Percentiles rank a stretch among this genome's conserved stretches.
These are phyloP conservation scores for Fopius arisanus DNA, from an alignment of 1,140 invertebrate genomes.

Conservation along the genomic window DNA sequence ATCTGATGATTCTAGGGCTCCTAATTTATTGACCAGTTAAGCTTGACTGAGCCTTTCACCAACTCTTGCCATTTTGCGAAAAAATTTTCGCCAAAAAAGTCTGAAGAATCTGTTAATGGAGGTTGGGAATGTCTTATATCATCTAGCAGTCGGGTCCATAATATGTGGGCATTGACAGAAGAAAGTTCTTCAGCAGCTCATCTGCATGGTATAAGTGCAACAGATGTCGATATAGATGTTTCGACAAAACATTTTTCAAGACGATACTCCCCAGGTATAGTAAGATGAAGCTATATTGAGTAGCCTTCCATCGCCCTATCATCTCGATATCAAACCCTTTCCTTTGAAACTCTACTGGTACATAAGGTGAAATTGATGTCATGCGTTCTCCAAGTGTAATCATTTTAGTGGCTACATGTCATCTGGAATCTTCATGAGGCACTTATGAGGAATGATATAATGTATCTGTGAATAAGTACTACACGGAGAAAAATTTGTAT, in stretches of 20 bases:
- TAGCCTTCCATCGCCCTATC: conserved; percentile 15
- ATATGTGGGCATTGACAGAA: conserved; percentile 22
- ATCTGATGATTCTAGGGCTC: too few species aligned
- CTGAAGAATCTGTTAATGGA: conserved; percentile 26
- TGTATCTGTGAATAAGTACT: too few species aligned
- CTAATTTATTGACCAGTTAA: too few species aligned
- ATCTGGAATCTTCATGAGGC: too few species aligned
- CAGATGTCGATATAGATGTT: conserved; percentile 18
- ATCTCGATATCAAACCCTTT: background rate
- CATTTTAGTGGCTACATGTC: background rate
- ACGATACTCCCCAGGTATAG: conserved; percentile 15
- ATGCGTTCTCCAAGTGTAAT: background rate
- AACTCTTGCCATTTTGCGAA: conserved; percentile 26
- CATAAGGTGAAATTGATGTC: background rate
- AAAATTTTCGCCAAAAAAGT: conserved; percentile 37
- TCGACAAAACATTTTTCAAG: background rate
- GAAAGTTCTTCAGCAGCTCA: conserved; percentile 13
- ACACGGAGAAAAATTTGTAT: too few species aligned
- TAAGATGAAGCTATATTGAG: conserved; percentile 16
- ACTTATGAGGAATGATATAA: too few species aligned
- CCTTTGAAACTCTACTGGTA: conserved; percentile 19
- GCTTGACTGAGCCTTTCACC: too few species aligned
- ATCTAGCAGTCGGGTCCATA: conserved; percentile 30
- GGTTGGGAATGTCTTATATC: conserved; percentile 31
- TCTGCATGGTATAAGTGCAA: background rate